Evolutionary conservation across 2,797 vertebrate genomes (phyloP), one percentile per base, ranked within the genome.

Genomic region (Acanthiza pusilla): DNA sequence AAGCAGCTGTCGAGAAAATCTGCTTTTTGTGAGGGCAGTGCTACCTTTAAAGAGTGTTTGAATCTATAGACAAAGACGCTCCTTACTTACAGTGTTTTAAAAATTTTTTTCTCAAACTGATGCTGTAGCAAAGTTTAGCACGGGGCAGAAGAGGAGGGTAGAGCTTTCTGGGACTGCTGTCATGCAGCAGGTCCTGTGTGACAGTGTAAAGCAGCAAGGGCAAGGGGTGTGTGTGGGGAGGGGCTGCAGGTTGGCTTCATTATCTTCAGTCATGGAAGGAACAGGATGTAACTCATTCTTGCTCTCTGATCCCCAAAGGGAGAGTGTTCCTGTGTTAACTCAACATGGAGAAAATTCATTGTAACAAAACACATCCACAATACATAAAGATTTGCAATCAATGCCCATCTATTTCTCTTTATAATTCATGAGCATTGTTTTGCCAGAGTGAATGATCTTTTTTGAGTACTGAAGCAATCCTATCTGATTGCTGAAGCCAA

Each of bases 391-490:
- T 70, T 89, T 83, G 50, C 42, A 80, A 54, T 79, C 38, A 66
- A 13, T 29, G 9, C 16, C 25, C 36, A 38, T 85, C 89, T 81
- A 80, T 92, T 91, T 91, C 13, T 89, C 57, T 82, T 63, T 38
- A 50, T 83, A 88, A 85, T 94, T 94, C 22, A 89, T 73, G 30
- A 76, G 3, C 1, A 3, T 54, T 88, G 15, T 94, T 93, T 89
- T 94, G 23, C 50, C 42, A 63, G 54, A 86, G 66, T 83, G 85
- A 95, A 84, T 48, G 4, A 74, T 88, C 11, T 57, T 91, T 77
- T 93, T 66, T 73, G 76, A 91, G 65, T 91, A 73, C 48, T 92
- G 73, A 88, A 94, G 57, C 48, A 68, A 71, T 91, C 23, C 27
- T 89, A 14, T 81, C 67, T 93, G 63, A 66, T 71, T 86, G 71